Percentiles rank a stretch among this genome's conserved stretches.
phyloP scores from a whole-genome alignment of 1,140 invertebrate genomes.

The Rhagoletis pomonella region DNA sequence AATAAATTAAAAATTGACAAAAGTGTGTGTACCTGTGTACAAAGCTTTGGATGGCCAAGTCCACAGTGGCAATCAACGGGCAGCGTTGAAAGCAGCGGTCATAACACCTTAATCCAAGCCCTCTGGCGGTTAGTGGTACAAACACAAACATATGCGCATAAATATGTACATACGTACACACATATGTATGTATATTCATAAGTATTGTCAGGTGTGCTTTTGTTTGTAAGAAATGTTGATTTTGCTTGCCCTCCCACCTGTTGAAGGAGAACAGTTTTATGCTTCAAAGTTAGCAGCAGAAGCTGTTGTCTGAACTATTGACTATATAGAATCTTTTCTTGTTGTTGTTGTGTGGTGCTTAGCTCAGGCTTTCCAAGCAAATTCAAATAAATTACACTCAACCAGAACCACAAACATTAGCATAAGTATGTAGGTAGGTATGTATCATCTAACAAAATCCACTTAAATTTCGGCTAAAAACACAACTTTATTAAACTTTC shows the following conservation, averaged over 20 bases:
- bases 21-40: slow-evolving; percentile 15
- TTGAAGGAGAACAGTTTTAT: neutral
- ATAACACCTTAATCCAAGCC: neutral
- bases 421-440: neutral
- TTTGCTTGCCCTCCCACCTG: slow-evolving; percentile 14
- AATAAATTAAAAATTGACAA: slow-evolving; percentile 53
- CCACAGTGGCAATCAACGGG: neutral
- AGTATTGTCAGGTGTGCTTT: too few relatives aligned
- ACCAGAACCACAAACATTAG: too few relatives aligned
- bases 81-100: neutral
- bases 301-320: neutral
- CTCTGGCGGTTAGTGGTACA: neutral
- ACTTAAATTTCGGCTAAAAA: neutral
- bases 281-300: neutral
- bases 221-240: neutral
- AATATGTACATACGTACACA: too few relatives aligned
- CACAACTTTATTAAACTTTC: neutral
- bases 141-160: too few relatives aligned
- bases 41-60: neutral
- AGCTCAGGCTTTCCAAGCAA: too few relatives aligned
- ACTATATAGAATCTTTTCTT: neutral
- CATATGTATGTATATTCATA: neutral
- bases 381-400: too few relatives aligned
- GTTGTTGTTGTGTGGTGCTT: neutral
- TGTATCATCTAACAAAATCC: neutral